These are phyloP conservation scores for Chlamydotis undulata DNA, from an alignment of 2,113 vertebrate species.

Conservation along the genomic window DNA sequence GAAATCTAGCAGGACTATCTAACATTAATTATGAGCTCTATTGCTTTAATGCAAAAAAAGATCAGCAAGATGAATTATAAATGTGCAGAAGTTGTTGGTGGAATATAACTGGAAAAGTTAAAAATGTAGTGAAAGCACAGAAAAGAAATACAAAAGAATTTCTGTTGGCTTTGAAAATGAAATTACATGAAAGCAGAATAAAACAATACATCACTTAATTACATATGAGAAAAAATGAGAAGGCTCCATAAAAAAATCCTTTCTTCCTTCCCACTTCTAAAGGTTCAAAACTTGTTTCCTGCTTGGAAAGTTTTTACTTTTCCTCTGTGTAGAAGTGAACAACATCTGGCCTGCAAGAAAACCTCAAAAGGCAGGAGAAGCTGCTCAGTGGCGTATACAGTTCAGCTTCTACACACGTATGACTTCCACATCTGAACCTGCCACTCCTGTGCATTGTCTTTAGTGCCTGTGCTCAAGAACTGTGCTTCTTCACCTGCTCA, in stretches of 20 bases:
- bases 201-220: background rate
- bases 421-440: background rate
- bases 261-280: background rate
- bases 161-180: constrained; percentile 6
- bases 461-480: background rate
- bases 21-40: background rate
- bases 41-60: background rate
- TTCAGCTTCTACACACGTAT: background rate
- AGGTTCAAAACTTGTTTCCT: background rate
- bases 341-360: background rate
- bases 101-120: background rate
- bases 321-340: background rate
- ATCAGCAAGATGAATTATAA: constrained; percentile 26
- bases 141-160: background rate
- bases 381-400: background rate
- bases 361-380: background rate
- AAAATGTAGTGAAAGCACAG: background rate
- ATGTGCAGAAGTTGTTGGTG: background rate
- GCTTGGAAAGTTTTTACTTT: background rate
- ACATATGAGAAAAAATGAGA: background rate
- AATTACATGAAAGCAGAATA: background rate
- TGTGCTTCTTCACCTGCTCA: background rate
- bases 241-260: background rate
- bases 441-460: background rate
- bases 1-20: background rate